Evolutionary conservation across 2,113 vertebrate genomes (phyloP), one percentile per base, ranked within the genome.

Genomic region (Seriola quinqueradiata): DNA sequence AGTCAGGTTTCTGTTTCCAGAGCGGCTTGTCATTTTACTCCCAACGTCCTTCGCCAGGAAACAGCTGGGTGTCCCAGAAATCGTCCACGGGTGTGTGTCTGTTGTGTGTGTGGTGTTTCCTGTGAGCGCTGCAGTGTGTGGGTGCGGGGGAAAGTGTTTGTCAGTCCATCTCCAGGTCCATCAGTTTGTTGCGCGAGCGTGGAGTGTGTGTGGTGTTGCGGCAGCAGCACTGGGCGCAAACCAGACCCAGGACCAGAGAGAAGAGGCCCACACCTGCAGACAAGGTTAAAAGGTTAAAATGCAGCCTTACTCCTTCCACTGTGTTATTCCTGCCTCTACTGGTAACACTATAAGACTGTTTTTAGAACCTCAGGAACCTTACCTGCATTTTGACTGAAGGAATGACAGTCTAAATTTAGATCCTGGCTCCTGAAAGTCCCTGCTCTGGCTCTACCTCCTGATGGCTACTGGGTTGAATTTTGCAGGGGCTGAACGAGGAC

Each of bases 121-220:
- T 88, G 83, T 88, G 88, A 8, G 90, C 25, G 82, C 88, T 89
- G 90, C 88, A 82, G 91, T 86, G 90, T 1, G 89, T 42, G 42
- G 84, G 75, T 3, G 91, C 79, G 38, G 89, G 91, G 90, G 91
- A 72, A 76, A 90, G 66, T 91, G 83, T 82, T 70, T 92, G 91
- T 99, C 94, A 99, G 95, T 99, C 98, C 96, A 97, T 97, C 93
- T 97, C 97, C 95, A 97, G 96, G 16, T 97, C 96, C 95, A 99
- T 97, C 19, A 99, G 96, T 68, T 97, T 95, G 89, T 95, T 97
- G 42, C 95, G 89, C 86, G 97, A 50, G 95, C 93, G 6, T 52
- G 97, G 93, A 1, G 96, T 96, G 90, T 96, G 95, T 1, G 95
- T 87, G 14, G 95, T 95, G 90, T 97, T 97, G 90, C 96, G 97